Base-by-base conservation (phyloP, 2,113 vertebrate species). In the Calyptomena viridis region DNA sequence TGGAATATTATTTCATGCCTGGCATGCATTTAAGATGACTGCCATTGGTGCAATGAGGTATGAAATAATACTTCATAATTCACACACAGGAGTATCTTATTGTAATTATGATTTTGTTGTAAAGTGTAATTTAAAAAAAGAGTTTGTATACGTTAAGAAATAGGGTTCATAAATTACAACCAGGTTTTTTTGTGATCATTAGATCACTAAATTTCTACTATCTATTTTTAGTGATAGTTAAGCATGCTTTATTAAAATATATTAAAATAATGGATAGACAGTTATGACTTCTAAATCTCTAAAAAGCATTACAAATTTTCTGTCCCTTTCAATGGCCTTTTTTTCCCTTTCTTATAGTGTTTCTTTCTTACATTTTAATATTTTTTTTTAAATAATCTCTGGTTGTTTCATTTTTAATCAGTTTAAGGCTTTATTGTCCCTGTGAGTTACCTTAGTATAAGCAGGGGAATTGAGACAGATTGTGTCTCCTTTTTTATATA, bases 51-150 rank as follows among this genome's bases (percentile, higher is more conserved):
- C 78, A 94, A 74, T 85, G 49, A 87, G 25, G 40, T 85, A 81
- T 75, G 47, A 93, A 94, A 92, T 72, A 88, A 78, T 85, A 46
- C 56, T 91, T 89, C 40, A 33, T 84, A 87, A 86, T 87, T 91
- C 74, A 89, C 50, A 77, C 31, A 62, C 1, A 27, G 64, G 25
- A 77, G 22, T 62, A 14, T 79, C 37, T 85, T 87, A 62, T 20
- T 84, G 40, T 50, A 91, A 53, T 93, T 89, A 77, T 2, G 9
- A 46, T 77, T 93, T 91, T 92, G 37, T 53, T 93, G 31, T 74
- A 68, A 91, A 93, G 23, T 63, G 30, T 44, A 23, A 74, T 73
- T 91, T 92, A 3, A 23, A 46, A 68, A 82, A 88, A 73, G 76
- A 30, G 56, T 60, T 56, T 81, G 5, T 49, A 33, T 62, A 53